Percentiles rank a stretch among this genome's conserved stretches.
phyloP scores from a whole-genome alignment of 2,797 vertebrate species.

The Passerculus sandwichensis region DNA sequence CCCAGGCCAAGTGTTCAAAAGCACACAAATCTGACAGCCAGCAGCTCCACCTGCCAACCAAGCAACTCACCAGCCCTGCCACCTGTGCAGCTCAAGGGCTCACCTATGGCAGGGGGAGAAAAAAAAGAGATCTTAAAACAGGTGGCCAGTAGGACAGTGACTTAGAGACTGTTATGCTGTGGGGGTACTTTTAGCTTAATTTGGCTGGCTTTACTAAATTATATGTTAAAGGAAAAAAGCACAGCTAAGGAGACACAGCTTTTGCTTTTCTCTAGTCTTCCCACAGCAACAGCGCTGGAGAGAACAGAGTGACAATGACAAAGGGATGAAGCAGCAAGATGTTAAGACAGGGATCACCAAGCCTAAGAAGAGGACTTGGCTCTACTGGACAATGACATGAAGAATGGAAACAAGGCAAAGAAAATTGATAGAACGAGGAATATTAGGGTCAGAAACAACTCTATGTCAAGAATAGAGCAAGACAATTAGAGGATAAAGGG shows the following conservation, averaged over 20 bases:
- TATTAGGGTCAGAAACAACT: background rate
- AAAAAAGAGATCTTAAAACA: background rate
- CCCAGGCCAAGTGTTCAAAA: background rate
- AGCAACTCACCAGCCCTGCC: background rate
- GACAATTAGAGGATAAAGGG: background rate
- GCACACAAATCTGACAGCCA: background rate
- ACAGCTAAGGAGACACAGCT: background rate
- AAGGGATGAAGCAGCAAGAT: background rate
- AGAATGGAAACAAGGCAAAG: background rate
- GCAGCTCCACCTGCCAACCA: background rate
- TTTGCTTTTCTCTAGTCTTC: background rate
- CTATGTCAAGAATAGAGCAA: background rate
- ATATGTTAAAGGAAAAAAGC: background rate
- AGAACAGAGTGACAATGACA: background rate
- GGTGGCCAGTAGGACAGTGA: background rate
- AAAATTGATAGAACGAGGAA: background rate
- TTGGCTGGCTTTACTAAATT: background rate
- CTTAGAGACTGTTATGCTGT: background rate
- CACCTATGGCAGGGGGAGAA: accelerated
- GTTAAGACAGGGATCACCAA: background rate
- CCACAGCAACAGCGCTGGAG: background rate
- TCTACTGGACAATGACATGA: background rate
- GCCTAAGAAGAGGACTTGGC: background rate
- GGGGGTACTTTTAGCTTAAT: background rate
- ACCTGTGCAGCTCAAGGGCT: background rate